Evolutionary conservation across 2,888 invertebrate species (phyloP), one percentile per base, ranked within the genome.

Genomic region (Zele albiditarsus): DNA sequence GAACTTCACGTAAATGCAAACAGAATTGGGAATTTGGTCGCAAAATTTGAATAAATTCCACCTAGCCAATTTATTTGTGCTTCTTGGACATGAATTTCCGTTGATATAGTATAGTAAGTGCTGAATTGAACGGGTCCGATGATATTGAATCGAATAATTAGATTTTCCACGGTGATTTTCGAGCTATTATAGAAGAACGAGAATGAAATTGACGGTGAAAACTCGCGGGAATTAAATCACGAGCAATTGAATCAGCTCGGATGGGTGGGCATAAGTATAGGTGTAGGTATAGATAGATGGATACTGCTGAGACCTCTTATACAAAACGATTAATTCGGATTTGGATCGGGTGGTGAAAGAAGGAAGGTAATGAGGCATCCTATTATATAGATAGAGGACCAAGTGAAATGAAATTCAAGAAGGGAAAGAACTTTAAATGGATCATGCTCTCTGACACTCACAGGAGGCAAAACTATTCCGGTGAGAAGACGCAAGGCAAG

Each of bases 171-270:
- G 14, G 20, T 38, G 60, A 75, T 75, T 53, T 70, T 46, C 71
- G 67, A 28, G 67, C 57, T 71, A 75, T 67, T 71, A 31, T 66
- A 49, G 38, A 57, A 57, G 70, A 66, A 38, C 60, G 70, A 58
- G 65, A 65, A 70, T 57, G 65, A 60, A 75, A 75, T 75, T 75
- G 67, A 75, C 67, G 60, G 67, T 57, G 58, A 67, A 71, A 71
- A 71, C 67, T 71, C 71, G 60, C 31, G 71, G 69, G 49, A 63
- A 75, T 75, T 71, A 75, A 75, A 75, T 75, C 57, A 75, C 66
- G 66, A 60, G 67, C 75, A 66, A 75, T 75, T 71, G 70, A 70
- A 70, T 70, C 42, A 27, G 38, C 16, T 63, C n/a, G 12, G 53
- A 8, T n/a, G 46, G 20, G 58, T 14, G 6, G 27, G 60, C 10